These are phyloP conservation scores for Forbesichthys agassizii DNA, from an alignment of 2,113 vertebrate genomes.

Conservation along the genomic window DNA sequence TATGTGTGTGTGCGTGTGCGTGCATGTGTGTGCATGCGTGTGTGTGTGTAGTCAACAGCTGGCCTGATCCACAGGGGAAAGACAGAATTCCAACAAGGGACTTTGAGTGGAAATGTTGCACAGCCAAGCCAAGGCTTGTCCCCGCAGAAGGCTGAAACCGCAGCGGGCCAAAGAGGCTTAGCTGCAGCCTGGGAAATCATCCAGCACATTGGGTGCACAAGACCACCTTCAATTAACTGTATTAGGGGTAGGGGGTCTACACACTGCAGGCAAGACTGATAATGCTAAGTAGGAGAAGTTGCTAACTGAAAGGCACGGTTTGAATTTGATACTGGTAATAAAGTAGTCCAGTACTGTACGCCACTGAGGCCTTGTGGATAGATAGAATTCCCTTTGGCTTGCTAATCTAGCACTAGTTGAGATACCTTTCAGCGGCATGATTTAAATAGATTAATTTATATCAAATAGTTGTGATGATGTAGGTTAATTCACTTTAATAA, in stretches of 20 bases:
- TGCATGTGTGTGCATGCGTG: conserved; percentile 19
- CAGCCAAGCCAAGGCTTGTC: background rate
- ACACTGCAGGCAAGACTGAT: background rate
- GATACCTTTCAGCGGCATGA: too few species aligned
- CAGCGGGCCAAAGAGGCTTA: background rate
- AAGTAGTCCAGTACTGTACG: too few species aligned
- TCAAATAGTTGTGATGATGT: too few species aligned
- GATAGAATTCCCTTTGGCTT: too few species aligned
- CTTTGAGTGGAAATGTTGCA: conserved; percentile 34
- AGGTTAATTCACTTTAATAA: too few species aligned
- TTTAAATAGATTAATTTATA: too few species aligned
- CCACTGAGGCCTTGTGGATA: too few species aligned
- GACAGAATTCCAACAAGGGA: conserved; percentile 76
- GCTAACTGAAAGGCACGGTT: too few species aligned
- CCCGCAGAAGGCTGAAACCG: background rate
- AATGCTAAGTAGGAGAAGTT: too few species aligned
- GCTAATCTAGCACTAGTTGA: too few species aligned
- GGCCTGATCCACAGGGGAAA: conserved; percentile 77
- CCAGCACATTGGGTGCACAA: background rate
- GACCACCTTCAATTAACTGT: background rate
- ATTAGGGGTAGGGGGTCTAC: background rate
- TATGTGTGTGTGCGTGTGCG: conserved; percentile 59
- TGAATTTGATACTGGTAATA: too few species aligned
- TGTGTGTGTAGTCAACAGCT: conserved; percentile 76
- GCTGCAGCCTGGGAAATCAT: background rate